These are phyloP conservation scores for Fistularia tabacaria DNA, from an alignment of 2,797 vertebrate genomes.

Conservation along the genomic window DNA sequence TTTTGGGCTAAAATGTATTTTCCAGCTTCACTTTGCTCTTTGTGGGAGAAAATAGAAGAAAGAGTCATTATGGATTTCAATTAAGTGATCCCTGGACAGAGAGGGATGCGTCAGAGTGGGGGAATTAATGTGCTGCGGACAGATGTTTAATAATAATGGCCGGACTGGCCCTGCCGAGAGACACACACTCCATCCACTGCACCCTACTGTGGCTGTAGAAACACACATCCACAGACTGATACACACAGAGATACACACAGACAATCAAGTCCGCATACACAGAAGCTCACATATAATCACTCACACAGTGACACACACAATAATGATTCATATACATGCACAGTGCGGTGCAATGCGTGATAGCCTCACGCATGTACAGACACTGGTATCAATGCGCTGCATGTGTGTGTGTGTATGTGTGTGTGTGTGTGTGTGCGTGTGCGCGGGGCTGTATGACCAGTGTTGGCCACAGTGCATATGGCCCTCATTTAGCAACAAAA, in stretches of 20 bases:
- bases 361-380: conserved; percentile 26
- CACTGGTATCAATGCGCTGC: conserved; percentile 23
- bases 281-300: conserved; percentile 47
- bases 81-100: conserved; percentile 70
- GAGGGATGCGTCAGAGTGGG: conserved; percentile 66
- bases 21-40: conserved; percentile 49
- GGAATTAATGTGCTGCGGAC: conserved; percentile 71
- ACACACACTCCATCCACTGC: conserved; percentile 59
- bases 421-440: too few relatives aligned
- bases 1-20: conserved; percentile 28
- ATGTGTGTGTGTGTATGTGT: conserved; percentile 25
- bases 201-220: conserved; percentile 48
- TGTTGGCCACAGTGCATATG: conserved; percentile 69
- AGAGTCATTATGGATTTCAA: conserved; percentile 78
- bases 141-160: conserved; percentile 77
- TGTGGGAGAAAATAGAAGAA: conserved; percentile 59
- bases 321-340: conserved; percentile 53
- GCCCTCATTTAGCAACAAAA: conserved; percentile 73
- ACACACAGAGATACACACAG: conserved; percentile 16
- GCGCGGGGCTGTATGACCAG: conserved; percentile 67
- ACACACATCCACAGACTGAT: conserved; percentile 29
- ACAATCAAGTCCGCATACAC: conserved; percentile 26
- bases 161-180: conserved; percentile 66
- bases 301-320: conserved; percentile 54
- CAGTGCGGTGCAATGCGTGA: conserved; percentile 30